Evolutionary conservation across 2,888 invertebrate species (phyloP).

Genomic region (Spialia ferax): DNA sequence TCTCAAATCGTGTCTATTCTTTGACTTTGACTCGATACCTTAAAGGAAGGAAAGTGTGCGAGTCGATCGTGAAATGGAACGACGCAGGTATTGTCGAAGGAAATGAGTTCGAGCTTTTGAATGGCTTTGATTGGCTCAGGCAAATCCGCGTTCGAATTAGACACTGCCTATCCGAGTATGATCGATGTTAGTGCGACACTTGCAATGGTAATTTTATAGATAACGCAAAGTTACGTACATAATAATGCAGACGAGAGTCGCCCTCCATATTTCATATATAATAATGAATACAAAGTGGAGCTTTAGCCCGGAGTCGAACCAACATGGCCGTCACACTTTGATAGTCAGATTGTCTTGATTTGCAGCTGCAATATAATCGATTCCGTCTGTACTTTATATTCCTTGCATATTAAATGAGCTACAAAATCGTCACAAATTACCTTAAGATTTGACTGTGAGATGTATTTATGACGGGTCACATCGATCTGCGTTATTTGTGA

Average conservation of each 20-base stretch:
- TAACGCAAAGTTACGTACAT: constrained; percentile 75
- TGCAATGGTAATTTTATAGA: constrained; percentile 69
- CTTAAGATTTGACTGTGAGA: constrained; percentile 84
- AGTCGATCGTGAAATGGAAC: constrained; percentile 6
- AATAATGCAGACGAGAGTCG: constrained; percentile 55
- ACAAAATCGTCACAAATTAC: constrained; percentile 85
- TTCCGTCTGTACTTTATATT: constrained; percentile 80
- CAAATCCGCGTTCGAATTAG: constrained; percentile 35
- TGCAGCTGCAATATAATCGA: constrained; percentile 68
- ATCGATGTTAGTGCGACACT: constrained; percentile 54
- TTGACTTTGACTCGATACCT: no score
- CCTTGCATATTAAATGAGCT: constrained; percentile 84
- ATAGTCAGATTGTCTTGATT: constrained; percentile 73
- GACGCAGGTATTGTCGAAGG: background rate
- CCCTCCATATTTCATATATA: constrained; percentile 61
- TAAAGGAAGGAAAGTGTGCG: background rate
- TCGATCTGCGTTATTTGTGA: constrained; percentile 62
- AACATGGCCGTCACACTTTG: constrained; percentile 61
- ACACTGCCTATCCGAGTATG: constrained; percentile 11
- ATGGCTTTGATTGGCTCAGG: constrained; percentile 36
- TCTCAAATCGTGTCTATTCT: no score
- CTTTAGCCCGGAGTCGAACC: constrained; percentile 48
- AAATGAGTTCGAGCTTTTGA: constrained; percentile 36
- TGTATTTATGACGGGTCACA: constrained; percentile 73
- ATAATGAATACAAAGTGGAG: constrained; percentile 59